A percentile compares a stretch with the other conserved stretches of the same genome.
Conservation (phyloP, 2,113 vertebrate species). For the Lota lota region DNA sequence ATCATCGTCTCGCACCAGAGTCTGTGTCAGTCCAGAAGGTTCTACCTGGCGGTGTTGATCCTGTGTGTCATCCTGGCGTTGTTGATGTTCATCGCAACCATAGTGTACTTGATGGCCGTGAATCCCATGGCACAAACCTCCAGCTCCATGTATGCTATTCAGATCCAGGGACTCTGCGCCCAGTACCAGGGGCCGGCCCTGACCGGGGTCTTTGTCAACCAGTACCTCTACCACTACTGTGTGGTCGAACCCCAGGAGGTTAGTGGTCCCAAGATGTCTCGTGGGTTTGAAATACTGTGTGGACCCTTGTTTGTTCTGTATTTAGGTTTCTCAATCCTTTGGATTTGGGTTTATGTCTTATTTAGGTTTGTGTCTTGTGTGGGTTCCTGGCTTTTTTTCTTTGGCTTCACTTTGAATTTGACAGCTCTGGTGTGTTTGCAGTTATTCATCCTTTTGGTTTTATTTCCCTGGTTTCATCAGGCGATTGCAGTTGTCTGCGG, state of each 20-base stretch:
- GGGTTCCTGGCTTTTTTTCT: too few relatives aligned
- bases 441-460: conserved; percentile 3
- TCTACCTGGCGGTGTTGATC: conserved; percentile 80
- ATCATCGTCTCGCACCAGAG: conserved; percentile 74
- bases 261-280: conserved; percentile 16
- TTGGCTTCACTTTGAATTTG: too few relatives aligned
- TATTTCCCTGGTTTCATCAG: conserved; percentile 48
- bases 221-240: conserved; percentile 90
- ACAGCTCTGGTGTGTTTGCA: too few relatives aligned
- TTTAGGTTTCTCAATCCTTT: background rate
- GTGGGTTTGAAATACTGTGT: background rate
- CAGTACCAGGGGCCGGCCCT: conserved; percentile 69
- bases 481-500: conserved; percentile 85
- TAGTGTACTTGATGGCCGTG: conserved; percentile 85
- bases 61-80: conserved; percentile 72
- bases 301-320: background rate
- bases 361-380: too few relatives aligned
- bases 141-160: conserved; percentile 72
- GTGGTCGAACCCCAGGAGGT: conserved; percentile 92
- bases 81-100: conserved; percentile 82
- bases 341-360: too few relatives aligned
- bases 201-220: conserved; percentile 70
- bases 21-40: conserved; percentile 74
- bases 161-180: conserved; percentile 76
- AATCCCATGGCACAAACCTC: conserved; percentile 83